Evolutionary conservation across 1,140 invertebrate genomes (phyloP).

Genomic region (Procambarus virginalis): DNA sequence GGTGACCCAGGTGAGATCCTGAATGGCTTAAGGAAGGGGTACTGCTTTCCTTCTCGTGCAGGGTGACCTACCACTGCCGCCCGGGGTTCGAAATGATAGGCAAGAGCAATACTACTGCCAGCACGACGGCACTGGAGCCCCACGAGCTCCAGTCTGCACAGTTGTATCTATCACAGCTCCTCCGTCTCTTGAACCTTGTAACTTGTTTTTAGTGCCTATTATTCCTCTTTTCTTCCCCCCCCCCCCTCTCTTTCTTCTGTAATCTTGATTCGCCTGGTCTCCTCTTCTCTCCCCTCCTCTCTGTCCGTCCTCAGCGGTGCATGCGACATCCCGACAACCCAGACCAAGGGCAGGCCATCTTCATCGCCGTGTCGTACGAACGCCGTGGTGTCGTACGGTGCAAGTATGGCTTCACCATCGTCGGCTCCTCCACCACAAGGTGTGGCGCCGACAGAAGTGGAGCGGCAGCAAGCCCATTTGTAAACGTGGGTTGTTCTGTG

Average conservation of each 20-base stretch:
- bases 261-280: not conserved
- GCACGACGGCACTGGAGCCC: constrained; percentile 83
- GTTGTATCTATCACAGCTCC: constrained; percentile 74
- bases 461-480: constrained; percentile 76
- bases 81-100: constrained; percentile 94
- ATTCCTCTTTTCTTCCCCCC: not conserved
- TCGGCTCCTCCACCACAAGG: constrained; percentile 78
- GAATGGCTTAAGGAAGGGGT: constrained; percentile 92
- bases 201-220: not conserved
- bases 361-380: constrained; percentile 95
- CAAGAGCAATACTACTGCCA: constrained; percentile 80
- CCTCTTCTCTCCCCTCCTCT: not conserved
- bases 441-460: constrained; percentile 93
- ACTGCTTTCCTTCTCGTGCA: constrained; percentile 94
- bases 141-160: constrained; percentile 91
- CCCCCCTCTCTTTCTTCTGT: not conserved
- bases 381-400: constrained; percentile 93
- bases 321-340: constrained; percentile 92
- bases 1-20: constrained; percentile 89
- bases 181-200: too few relatives aligned
- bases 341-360: constrained; percentile 91
- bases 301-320: constrained; percentile 79
- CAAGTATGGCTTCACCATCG: constrained; percentile 91
- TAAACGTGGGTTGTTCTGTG: constrained; percentile 59
- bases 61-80: constrained; percentile 92